phyloP scores from a whole-genome alignment of 2,113 vertebrate genomes.

The Hippocampus barbouri region DNA sequence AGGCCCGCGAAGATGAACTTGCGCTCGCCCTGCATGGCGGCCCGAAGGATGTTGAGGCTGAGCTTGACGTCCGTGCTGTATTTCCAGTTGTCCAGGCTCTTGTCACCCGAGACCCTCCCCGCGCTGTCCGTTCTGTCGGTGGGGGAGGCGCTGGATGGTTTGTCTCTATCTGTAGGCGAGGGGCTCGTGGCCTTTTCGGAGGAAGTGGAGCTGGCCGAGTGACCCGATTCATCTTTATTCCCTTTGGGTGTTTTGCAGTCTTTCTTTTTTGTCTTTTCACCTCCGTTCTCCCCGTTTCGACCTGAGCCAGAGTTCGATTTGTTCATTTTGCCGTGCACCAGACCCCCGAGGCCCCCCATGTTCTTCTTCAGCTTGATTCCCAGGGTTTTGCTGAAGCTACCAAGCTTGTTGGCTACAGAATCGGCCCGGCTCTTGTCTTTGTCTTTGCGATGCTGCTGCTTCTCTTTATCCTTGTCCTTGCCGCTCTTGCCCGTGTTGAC shows the following conservation, averaged over 20 bases:
- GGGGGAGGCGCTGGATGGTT: slow-evolving; percentile 73
- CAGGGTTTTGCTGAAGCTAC: slow-evolving; percentile 95
- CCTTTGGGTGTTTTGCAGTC: slow-evolving; percentile 76
- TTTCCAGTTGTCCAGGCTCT: slow-evolving; percentile 87
- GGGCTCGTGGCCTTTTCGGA: slow-evolving; percentile 91
- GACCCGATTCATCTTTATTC: slow-evolving; percentile 88
- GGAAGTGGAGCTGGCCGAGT: slow-evolving; percentile 87
- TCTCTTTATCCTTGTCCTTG: slow-evolving; percentile 93
- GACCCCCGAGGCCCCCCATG: slow-evolving; percentile 94
- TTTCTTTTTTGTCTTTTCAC: slow-evolving; percentile 68
- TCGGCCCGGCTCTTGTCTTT: slow-evolving; percentile 92
- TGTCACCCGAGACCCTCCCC: slow-evolving; percentile 74
- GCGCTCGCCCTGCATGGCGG: slow-evolving; percentile 97
- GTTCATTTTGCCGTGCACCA: slow-evolving; percentile 94
- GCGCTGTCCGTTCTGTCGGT: slow-evolving; percentile 61
- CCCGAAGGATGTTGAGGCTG: slow-evolving; percentile 95
- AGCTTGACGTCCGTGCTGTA: slow-evolving; percentile 99
- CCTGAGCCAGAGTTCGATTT: slow-evolving; percentile 78
- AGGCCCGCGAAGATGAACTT: slow-evolving; percentile 98
- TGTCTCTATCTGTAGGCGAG: slow-evolving; percentile 87
- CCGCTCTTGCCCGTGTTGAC: slow-evolving; percentile 85
- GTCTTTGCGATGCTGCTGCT: slow-evolving; percentile 90
- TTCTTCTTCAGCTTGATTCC: slow-evolving; percentile 98
- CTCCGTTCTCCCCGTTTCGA: slow-evolving; percentile 55
- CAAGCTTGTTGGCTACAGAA: slow-evolving; percentile 97